Base-by-base conservation (phyloP, 1,140 invertebrate species). In the Drosophila rufa region DNA sequence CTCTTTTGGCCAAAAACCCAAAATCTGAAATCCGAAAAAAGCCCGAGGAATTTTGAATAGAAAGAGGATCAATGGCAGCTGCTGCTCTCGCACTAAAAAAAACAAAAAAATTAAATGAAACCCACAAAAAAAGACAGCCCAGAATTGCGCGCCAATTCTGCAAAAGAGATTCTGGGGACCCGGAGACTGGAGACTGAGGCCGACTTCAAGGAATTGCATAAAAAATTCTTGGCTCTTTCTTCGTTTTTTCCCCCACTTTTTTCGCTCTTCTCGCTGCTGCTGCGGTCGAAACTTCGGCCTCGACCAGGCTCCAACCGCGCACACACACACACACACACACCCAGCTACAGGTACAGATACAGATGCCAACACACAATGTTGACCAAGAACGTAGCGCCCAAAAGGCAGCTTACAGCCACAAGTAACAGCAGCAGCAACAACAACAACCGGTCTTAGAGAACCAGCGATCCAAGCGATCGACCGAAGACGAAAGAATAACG, bases 131-230 rank as follows among this genome's bases (percentile, higher is more conserved):
- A 50, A 64, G 27, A 27, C n/a, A 19, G 47, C 40, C 61, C 73
- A 76, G 36, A 76, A 77, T 75, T 90, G 85, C 85, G 85, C 85
- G 85, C 85, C 85, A 89, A 89, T 89, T 85, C 70, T 71, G 61
- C 68, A 69, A 74, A 51, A 73, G 82, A 71, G 79, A 81, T 74
- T 81, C 68, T 61, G 71, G 40, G 71, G 36, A 61, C 61, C 74
- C 57, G 74, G 66, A 67, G 65, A 69, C 75, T 58, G 55, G 51
- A 79, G 74, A 56, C 47, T 80, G 76, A 89, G 90, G 75, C 79
- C 74, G 81, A 76, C 81, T 87, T 87, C 84, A 90, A 87, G 85
- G 81, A 87, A 87, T 87, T 87, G 81, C 84, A 90, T 90, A 82
- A 82, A 87, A 87, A 82, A 87, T 59, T 53, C 55, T 73, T 73